Base-by-base conservation (phyloP, 2,797 vertebrate species). In the Clarias laeviceps region DNA sequence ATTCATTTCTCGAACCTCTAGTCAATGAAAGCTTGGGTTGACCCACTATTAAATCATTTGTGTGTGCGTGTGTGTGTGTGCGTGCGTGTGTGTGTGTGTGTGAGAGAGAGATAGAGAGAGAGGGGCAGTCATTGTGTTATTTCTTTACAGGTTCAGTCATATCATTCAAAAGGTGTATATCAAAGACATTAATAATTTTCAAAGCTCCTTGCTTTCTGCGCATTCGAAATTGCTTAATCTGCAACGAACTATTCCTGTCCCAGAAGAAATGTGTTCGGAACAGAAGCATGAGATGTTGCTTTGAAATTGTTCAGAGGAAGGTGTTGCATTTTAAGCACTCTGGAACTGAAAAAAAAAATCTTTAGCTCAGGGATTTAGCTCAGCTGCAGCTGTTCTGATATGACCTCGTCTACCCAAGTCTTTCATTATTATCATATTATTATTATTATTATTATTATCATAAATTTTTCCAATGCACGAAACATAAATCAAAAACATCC, bases 381-480 rank as follows among this genome's bases (percentile, higher is more conserved):
- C 81, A 82, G 86, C 89, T 89, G 82, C 89, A 76, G 91, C 89
- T 91, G 91, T 92, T 93, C 88, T 89, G 86, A 91, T 93, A 92
- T 91, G 92, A 90, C 89, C 90, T 84, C 72, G 81, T 92, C 93
- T 91, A 89, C 91, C 88, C 45, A 50, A 50, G 45, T 91, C 64
- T 90, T 9, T 79, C 1, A 22, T 91, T 89, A 93, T 94, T 94
- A 93, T 91, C 92, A 92, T 84, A 37, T 40, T 40, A 40, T 40
- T 40, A 20, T 90, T 90, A 93, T 95, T 94, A 93, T 91, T 92
- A 93, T 84, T 40, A 37, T 87, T 37, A 68, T 84, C 76, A 81
- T 81, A 45, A 1, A 50, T 50, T 50, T 45, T 69, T 74, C 29
- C 34, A 50, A 29, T 29, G 6, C 0, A 2, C 6, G 3, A 61